A percentile compares a stretch with the other conserved stretches of the same genome.
Evolutionary conservation across 1,140 invertebrate genomes (phyloP).

Genomic region (Rhynchophorus ferrugineus): DNA sequence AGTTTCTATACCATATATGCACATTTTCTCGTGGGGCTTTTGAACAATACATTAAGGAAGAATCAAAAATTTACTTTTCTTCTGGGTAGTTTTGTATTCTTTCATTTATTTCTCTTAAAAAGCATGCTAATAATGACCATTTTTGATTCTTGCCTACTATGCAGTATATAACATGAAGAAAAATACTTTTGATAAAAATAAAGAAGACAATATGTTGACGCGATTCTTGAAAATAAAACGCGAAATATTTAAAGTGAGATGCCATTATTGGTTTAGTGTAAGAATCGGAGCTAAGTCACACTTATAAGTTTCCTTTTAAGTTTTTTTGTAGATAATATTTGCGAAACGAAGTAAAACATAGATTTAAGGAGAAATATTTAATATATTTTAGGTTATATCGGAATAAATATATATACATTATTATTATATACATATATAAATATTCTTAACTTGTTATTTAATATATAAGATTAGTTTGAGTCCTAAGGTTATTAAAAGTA

Average conservation of each 20-base stretch:
- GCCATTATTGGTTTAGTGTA: slow-evolving; percentile 17
- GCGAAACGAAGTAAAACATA: slow-evolving; percentile 4
- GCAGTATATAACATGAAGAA: too few relatives aligned
- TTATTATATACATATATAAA: slow-evolving; percentile 18
- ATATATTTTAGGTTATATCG: slow-evolving; percentile 22
- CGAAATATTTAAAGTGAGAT: slow-evolving; percentile 9
- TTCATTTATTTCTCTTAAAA: too few relatives aligned
- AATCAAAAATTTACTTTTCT: background rate
- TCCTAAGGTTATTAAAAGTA: slow-evolving; percentile 12
- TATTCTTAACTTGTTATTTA: slow-evolving; percentile 20
- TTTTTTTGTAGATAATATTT: slow-evolving; percentile 20
- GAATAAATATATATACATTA: slow-evolving; percentile 22
- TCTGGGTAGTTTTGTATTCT: too few relatives aligned
- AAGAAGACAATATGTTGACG: background rate
- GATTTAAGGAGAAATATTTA: slow-evolving; percentile 11
- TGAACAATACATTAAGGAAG: background rate
- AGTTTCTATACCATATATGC: too few relatives aligned
- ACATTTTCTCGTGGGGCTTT: background rate
- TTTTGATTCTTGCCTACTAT: too few relatives aligned
- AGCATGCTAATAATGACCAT: too few relatives aligned
- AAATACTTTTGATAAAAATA: background rate
- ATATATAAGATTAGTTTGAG: slow-evolving; percentile 16
- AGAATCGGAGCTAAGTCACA: slow-evolving; percentile 16
- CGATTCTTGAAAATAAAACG: background rate
- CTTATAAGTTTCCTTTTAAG: slow-evolving; percentile 8